Evolutionary conservation across 2,888 invertebrate genomes (phyloP), one percentile per base, ranked within the genome.

Genomic region (Clistopyga incitator): DNA sequence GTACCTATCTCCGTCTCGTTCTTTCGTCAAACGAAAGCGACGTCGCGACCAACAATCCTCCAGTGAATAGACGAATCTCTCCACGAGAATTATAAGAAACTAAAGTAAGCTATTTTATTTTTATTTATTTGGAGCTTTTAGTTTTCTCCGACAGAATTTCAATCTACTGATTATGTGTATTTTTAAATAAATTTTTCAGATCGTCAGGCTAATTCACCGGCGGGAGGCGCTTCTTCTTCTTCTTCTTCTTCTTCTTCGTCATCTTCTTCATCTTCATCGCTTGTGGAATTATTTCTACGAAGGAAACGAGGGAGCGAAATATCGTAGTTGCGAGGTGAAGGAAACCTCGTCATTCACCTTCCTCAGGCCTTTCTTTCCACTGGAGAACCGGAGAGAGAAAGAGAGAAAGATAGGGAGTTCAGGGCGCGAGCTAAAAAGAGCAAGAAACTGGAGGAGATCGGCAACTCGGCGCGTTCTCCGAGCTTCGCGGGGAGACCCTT

Each of bases 281-380:
- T 45, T 45, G 50, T 6, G 13, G 38, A 70, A 42, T 81, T n/a
- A 67, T 50, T 67, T 78, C 78, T 65, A 13, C 74, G 79, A 65
- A 59, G 61, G 38, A 61, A 34, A 61, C 61, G 77, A 56, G 71
- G 25, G 15, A 23, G 42, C 68, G 54, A 52, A 64, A 50, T 47
- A 77, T 77, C 72, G 38, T 64, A 74, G 52, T 67, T 64, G 54
- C 65, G 70, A 50, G 77, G 84, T 70, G 80, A 83, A 81, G 79
- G 77, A 85, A 86, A 84, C 64, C 84, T 84, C 83, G 81, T 81
- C 77, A 84, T 81, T 84, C 81, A 77, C 82, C 50, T 74, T 71
- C 65, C 13, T 61, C 56, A 29, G 34, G 47, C 34, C 54, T 45
- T 29, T 23, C 29, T 59, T 50, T 23, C 56, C n/a, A n/a, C n/a